A percentile compares a stretch with the other conserved stretches of the same genome.
Evolutionary conservation across 2,113 vertebrate species (phyloP).

Genomic region (Lampris megalopsis): DNA sequence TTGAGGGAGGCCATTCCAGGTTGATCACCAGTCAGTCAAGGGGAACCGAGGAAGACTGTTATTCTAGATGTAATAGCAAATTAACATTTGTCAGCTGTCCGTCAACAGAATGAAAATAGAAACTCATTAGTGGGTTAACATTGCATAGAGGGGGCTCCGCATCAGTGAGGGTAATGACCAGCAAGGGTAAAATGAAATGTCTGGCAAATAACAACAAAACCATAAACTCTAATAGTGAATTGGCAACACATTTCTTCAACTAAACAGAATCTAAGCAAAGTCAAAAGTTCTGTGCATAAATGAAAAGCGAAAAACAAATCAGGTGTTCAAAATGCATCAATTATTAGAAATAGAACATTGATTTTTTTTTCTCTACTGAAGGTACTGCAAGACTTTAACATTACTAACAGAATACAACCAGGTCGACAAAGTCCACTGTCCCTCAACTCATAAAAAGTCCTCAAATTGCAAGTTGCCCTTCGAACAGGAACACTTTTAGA

Average conservation of each 20-base stretch:
- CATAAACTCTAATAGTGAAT: constrained; percentile 51
- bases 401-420: constrained; percentile 14
- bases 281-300: constrained; percentile 24
- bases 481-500: background rate
- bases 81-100: constrained; percentile 61
- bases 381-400: background rate
- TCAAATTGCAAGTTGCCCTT: constrained; percentile 23
- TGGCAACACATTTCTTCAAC: constrained; percentile 43
- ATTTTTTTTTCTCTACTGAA: constrained; percentile 22
- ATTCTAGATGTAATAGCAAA: constrained; percentile 34
- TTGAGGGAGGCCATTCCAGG: constrained; percentile 38
- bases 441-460: background rate
- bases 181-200: constrained; percentile 45
- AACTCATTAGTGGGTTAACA: constrained; percentile 77
- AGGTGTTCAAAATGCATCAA: constrained; percentile 18
- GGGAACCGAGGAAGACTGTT: constrained; percentile 26
- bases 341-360: constrained; percentile 25
- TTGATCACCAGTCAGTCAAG: constrained; percentile 30
- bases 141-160: constrained; percentile 57
- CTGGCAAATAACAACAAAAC: constrained; percentile 76
- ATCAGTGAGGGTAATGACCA: constrained; percentile 38
- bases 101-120: constrained; percentile 45
- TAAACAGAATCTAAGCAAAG: constrained; percentile 41
- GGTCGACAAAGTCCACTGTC: background rate
- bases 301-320: constrained; percentile 19